Evolutionary conservation across 2,113 vertebrate species (phyloP).

Genomic region (Elephas maximus): DNA sequence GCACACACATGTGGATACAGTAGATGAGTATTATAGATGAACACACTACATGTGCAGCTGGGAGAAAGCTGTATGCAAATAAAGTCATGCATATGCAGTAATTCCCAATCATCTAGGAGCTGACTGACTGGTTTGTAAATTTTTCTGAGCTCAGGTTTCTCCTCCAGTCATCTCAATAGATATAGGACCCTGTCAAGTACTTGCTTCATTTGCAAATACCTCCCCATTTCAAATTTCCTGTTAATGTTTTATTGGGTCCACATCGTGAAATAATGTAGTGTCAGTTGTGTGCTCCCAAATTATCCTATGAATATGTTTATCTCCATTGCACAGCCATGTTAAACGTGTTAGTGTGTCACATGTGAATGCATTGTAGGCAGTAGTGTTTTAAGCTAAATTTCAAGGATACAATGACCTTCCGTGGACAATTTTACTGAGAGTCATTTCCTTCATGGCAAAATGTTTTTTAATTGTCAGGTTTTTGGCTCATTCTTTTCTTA

Average conservation of each 20-base stretch:
- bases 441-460: slow-evolving; percentile 1
- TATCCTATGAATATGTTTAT: not conserved
- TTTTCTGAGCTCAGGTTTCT: slow-evolving; percentile 7
- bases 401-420: not conserved
- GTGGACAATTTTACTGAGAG: not conserved
- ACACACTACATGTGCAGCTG: not conserved
- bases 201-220: slow-evolving; percentile 35
- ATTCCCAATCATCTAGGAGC: not conserved
- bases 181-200: not conserved
- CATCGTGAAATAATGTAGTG: slow-evolving; percentile 35
- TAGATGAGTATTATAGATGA: not conserved
- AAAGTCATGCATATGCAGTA: not conserved
- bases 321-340: not conserved
- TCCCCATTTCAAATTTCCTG: slow-evolving; percentile 30
- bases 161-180: slow-evolving; percentile 18
- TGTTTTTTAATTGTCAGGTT: not conserved
- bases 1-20: not conserved
- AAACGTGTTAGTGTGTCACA: not conserved
- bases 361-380: not conserved
- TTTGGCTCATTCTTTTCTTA: slow-evolving; percentile 32
- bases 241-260: not conserved
- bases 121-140: not conserved
- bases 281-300: slow-evolving; percentile 2
- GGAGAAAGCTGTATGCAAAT: not conserved
- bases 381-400: not conserved